Conservation (phyloP, 2,888 invertebrate species). For the Artemia sinica region DNA sequence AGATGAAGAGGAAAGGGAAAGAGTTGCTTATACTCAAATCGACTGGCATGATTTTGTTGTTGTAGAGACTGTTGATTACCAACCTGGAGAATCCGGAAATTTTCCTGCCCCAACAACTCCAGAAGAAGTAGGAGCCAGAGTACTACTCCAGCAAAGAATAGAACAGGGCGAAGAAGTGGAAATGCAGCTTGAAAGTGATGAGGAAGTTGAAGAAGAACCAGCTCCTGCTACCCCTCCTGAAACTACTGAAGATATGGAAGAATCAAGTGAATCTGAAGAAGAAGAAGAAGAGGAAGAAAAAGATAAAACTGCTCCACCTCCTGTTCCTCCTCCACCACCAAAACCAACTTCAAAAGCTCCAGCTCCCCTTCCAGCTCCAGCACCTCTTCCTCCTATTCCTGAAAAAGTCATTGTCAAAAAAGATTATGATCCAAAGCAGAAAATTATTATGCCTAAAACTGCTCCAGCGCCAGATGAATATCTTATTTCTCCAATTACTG, state of each 20-base stretch:
- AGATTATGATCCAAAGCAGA: slow-evolving; percentile 83
- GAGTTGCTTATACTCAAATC: slow-evolving; percentile 75
- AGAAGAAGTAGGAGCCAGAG: slow-evolving; percentile 84
- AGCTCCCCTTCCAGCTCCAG: slow-evolving; percentile 35
- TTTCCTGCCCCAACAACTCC: slow-evolving; percentile 95
- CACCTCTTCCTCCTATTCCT: slow-evolving; percentile 65
- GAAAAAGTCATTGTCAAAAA: slow-evolving; percentile 85
- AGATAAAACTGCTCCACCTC: slow-evolving; percentile 27
- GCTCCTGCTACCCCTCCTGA: slow-evolving; percentile 28
- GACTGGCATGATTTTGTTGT: slow-evolving; percentile 99
- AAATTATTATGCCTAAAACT: slow-evolving; percentile 37
- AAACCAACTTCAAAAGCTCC: slow-evolving; percentile 29
- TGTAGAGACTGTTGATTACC: slow-evolving; percentile 97
- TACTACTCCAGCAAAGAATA: slow-evolving; percentile 61
- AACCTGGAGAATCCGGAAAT: slow-evolving; percentile 83
- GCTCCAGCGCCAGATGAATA: slow-evolving; percentile 57
- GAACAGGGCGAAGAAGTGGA: slow-evolving; percentile 66
- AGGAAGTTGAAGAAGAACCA: slow-evolving; percentile 44
- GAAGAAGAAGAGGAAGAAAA: slow-evolving; percentile 33
- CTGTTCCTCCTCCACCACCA: slow-evolving; percentile 34
- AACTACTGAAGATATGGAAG: slow-evolving; percentile 75
- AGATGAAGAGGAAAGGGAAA: slow-evolving; percentile 81
- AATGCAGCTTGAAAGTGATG: slow-evolving; percentile 71
- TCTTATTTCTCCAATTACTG: slow-evolving; percentile 93
- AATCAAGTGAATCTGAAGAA: slow-evolving; percentile 52